These are phyloP conservation scores for Scarus forsteni DNA, from an alignment of 2,797 vertebrate species.

Conservation along the genomic window DNA sequence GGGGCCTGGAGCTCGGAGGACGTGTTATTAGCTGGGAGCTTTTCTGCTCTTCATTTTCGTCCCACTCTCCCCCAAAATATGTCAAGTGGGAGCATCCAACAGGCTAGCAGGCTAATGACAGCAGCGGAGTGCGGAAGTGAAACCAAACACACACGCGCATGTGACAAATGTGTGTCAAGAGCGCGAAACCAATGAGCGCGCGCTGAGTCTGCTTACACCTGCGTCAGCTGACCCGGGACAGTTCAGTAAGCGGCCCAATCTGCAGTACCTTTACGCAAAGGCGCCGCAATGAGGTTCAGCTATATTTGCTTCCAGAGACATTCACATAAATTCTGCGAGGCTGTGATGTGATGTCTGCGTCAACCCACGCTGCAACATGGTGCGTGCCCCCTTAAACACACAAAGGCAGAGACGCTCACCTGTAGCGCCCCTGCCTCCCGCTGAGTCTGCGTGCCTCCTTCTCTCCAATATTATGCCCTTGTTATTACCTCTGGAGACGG, in stretches of 20 bases:
- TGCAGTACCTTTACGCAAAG: no score
- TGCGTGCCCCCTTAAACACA: no score
- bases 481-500: no score
- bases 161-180: slow-evolving; percentile 57
- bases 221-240: slow-evolving; percentile 53
- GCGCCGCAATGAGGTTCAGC: no score
- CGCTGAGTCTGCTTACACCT: background rate
- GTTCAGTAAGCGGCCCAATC: background rate
- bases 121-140: slow-evolving; percentile 81
- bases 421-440: no score
- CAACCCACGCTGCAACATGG: no score
- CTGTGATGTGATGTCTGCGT: no score
- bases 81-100: background rate
- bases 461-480: no score
- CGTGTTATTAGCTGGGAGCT: background rate
- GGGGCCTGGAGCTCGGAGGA: background rate
- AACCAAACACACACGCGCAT: slow-evolving; percentile 77
- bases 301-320: no score
- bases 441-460: no score
- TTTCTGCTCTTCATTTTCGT: background rate
- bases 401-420: no score
- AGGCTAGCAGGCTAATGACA: slow-evolving; percentile 54
- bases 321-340: no score
- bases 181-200: slow-evolving; percentile 54
- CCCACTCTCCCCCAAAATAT: background rate